Evolutionary conservation across 2,888 invertebrate species (phyloP), one percentile per base, ranked within the genome.

Genomic region (Orchesellides sinensis): DNA sequence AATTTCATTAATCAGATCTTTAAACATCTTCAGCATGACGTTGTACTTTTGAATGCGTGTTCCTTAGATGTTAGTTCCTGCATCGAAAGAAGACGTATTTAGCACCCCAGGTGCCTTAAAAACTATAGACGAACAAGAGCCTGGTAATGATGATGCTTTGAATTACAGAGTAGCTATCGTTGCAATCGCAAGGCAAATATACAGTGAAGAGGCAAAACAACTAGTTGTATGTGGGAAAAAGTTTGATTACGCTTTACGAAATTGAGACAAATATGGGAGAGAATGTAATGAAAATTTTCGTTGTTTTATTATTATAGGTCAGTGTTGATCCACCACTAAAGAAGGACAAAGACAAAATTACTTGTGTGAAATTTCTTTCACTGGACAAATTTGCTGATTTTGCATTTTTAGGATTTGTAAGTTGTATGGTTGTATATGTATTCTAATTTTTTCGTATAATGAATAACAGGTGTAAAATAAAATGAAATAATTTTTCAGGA

Each of bases 321-420:
- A 78, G 70, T 45, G 81, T 81, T 5, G 81, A 81, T 47, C 49
- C 81, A 12, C 47, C 47, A 6, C 19, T 74, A 21, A 81, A 74
- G 19, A 74, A 74, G 45, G 81, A 81, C 52, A 74, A 49, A 25
- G 68, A 68, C 23, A 74, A 27, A 32, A 73, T 81, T 17, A 59
- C 29, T 10, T 12, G 19, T 8, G 74, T 81, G 12, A 81, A 68
- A 56, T 81, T 81, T 25, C 61, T 81, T 0, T 35, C 81, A 5
- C 6, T 81, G 40, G 81, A 81, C 25, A 81, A 74, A 40, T 81
- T 81, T 61, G 81, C 81, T 4, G 81, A 81, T 35, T 81, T 81
- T 45, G 81, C 81, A 8, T 81, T 81, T 61, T 27, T 74, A n/a
- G 81, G 81, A 69, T 81, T 81, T 61, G 80, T 80, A 68, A 80